Base-by-base conservation (phyloP, 1,140 invertebrate genomes). In the Scaptomyza hsui region DNA sequence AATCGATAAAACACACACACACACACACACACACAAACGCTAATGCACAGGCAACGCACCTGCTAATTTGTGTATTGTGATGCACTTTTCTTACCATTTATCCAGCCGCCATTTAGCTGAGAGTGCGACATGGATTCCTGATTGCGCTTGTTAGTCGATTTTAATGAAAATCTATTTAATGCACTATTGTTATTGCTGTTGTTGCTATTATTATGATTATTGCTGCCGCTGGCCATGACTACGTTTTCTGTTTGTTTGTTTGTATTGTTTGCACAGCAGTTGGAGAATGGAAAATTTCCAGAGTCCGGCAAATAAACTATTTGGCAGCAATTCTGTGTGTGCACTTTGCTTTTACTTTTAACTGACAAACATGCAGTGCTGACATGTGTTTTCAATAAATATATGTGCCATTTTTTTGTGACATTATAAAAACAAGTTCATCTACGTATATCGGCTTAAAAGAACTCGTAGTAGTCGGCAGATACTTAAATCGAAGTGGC, bases 41-140 rank as follows among this genome's bases (percentile, higher is more conserved):
- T 12, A 16, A 24, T 21, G 26, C 9, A 44, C 24, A 37, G 24
- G 15, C n/a, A 6, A 42, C 44, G 60, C 63, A 82, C 71, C 72
- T 73, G 69, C 51, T 44, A 56, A 26, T 57, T 42, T 51, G 47
- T 45, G 13, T 42, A 29, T 35, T 75, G 26, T 9, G 24, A 24
- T 76, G 37, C 44, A 19, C 16, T 42, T 79, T 82, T 91, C 95
- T 95, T 93, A 96, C 95, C 95, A 91, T 96, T 96, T 92, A 96
- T 95, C 95, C 95, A 97, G 75, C 95, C 82, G 32, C 78, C 61
- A 91, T 95, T 96, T 9, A 95, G 95, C 92, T 96, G 95, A 57
- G 95, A 94, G 59, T 96, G 94, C n/a, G 94, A 93, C 92, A 96
- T 94, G 89, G 82, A 81, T 72, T 91, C 90, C 56, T 91, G 90